Base-by-base conservation (phyloP, 2,888 invertebrate species). In the Phortica magna region DNA sequence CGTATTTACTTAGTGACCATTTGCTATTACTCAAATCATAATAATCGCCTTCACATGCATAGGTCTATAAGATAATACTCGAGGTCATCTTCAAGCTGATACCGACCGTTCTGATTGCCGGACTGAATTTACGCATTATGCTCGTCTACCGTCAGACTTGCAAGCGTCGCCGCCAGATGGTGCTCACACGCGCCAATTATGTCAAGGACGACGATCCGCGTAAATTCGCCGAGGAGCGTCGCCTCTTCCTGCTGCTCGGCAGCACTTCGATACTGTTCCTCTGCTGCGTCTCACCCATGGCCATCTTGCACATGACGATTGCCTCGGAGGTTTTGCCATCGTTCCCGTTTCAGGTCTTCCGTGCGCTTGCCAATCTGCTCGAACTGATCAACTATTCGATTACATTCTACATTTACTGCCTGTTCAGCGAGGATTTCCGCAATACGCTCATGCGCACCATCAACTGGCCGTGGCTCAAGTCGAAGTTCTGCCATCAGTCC, bases 401-500 rank as follows among this genome's bases (percentile, higher is more conserved):
- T 79, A 96, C 96, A 55, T 96, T 96, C 92, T 95, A 96, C 90
- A 95, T 96, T 78, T 96, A 96, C 92, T 96, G 95, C 89, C 93
- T 95, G 77, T 95, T 96, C 91, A 95, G 95, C 81, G 95, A 95
- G 85, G 95, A 96, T 87, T 96, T 96, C 90, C 94, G 96, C 53
- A 94, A 94, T 85, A 96, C 95, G 0, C 91, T 95, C 79, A 91
- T 95, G 80, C 93, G 94, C 43, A 95, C 95, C n/a, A 90, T 95
- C 79, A 93, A 93, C 79, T 93, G 94, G 92, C 93, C 94, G 1
- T 93, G 93, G 92, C 83, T 91, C 3, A 88, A 88, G 79, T 79
- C 86, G 22, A 88, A 90, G 78, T 73, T 89, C 3, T 90, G 90
- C 75, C 89, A 89, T 42, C 89, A 90, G 76, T 86, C 84, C 42